These are phyloP conservation scores for Promerops cafer DNA, from an alignment of 2,113 vertebrate species.

Conservation along the genomic window DNA sequence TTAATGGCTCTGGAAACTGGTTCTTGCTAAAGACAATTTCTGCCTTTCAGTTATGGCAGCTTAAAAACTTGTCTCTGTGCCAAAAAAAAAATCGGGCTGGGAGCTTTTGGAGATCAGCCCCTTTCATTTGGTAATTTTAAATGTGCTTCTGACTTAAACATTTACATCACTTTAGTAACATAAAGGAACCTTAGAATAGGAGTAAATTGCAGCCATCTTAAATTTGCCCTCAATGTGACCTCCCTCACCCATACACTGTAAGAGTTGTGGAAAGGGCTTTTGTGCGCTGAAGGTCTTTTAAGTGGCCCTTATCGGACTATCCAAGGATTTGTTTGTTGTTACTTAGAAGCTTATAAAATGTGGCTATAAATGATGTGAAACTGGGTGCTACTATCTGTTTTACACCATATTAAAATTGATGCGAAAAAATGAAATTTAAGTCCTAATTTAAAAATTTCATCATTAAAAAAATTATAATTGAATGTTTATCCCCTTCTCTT, in stretches of 20 bases:
- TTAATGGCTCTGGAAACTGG: neutral
- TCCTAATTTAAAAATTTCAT: neutral
- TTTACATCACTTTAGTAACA: constrained; percentile 51
- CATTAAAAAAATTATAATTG: neutral
- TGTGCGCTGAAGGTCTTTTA: neutral
- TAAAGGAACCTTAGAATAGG: constrained; percentile 29
- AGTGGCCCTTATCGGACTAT: neutral
- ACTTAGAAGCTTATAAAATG: neutral
- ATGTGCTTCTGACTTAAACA: constrained; percentile 34
- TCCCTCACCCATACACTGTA: neutral
- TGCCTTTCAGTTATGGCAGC: constrained; percentile 32
- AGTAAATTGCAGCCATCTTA: constrained; percentile 55
- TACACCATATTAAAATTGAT: neutral
- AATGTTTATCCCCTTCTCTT: neutral
- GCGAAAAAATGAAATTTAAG: neutral
- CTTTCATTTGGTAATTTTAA: constrained; percentile 59
- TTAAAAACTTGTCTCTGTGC: constrained; percentile 29
- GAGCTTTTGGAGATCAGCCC: constrained; percentile 28
- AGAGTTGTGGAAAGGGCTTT: constrained; percentile 25
- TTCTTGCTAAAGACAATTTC: neutral
- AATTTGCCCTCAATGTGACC: constrained; percentile 48
- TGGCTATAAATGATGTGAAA: neutral
- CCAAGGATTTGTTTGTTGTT: neutral
- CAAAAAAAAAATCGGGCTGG: neutral
- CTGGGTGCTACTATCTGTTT: neutral